Evolutionary conservation across 2,113 vertebrate species (phyloP).

Genomic region (Limanda limanda): DNA sequence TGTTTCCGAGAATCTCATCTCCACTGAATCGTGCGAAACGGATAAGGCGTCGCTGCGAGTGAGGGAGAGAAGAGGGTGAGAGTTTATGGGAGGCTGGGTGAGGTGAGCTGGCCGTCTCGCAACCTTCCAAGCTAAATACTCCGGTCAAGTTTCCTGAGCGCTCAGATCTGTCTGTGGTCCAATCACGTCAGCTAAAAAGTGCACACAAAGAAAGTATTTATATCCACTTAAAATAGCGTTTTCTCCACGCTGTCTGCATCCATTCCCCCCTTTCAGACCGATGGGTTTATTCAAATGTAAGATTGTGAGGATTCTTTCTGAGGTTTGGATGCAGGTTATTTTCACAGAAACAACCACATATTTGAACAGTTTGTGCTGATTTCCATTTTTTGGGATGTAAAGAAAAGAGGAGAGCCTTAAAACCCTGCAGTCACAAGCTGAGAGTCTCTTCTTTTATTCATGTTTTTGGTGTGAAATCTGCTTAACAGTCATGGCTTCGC

Average conservation of each 20-base stretch:
- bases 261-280: conserved; percentile 10
- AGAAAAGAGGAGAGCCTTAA: conserved; percentile 17
- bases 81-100: conserved; percentile 65
- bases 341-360: conserved; percentile 1
- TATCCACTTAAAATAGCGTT: conserved; percentile 36
- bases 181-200: conserved; percentile 58
- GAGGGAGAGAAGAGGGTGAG: conserved; percentile 56
- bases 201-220: conserved; percentile 65
- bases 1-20: conserved; percentile 45
- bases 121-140: conserved; percentile 75
- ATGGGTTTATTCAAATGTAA: conserved; percentile 12
- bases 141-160: conserved; percentile 60
- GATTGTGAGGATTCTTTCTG: background rate
- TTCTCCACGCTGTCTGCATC: conserved; percentile 5
- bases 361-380: conserved; percentile 24
- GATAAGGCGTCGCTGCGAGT: conserved; percentile 42
- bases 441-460: conserved; percentile 55
- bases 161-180: conserved; percentile 51
- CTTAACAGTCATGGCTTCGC: conserved; percentile 52
- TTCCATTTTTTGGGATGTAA: conserved; percentile 33
- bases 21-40: conserved; percentile 60
- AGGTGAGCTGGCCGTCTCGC: conserved; percentile 59
- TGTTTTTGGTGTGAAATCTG: conserved; percentile 38
- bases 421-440: conserved; percentile 26
- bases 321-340: background rate